phyloP scores from a whole-genome alignment of 2,113 vertebrate genomes.

The Ranitomeya imitator region DNA sequence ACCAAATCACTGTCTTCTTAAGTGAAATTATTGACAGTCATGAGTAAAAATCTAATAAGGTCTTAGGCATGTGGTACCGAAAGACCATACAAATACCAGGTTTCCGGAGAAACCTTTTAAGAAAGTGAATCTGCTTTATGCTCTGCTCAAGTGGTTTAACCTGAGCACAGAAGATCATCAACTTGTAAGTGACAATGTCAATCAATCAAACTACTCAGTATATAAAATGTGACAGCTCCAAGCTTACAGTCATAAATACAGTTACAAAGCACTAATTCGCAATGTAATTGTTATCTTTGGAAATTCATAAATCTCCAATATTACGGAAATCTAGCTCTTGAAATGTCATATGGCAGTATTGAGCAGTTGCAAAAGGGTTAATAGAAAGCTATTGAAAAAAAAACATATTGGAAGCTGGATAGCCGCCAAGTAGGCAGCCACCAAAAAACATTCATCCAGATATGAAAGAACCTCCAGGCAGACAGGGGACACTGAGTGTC shows the following conservation, averaged over 20 bases:
- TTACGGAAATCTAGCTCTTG: not conserved
- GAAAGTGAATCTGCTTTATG: constrained; percentile 2
- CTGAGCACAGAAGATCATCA: not conserved
- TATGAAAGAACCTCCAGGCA: constrained; percentile 34
- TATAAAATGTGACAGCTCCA: constrained; percentile 25
- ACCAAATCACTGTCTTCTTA: constrained; percentile 16
- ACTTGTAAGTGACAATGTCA: constrained; percentile 19
- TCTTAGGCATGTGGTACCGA: not conserved
- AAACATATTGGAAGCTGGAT: not conserved
- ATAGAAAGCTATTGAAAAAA: not conserved
- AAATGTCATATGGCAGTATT: not conserved
- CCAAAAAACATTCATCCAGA: constrained; percentile 29
- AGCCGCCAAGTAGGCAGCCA: not conserved
- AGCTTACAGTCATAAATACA: not conserved
- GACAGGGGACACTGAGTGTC: constrained; percentile 33
- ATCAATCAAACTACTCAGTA: constrained; percentile 17
- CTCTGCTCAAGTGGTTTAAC: constrained; percentile 25
- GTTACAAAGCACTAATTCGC: not conserved
- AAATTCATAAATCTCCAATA: not conserved
- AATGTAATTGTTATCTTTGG: not conserved
- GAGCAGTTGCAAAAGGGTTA: not conserved
- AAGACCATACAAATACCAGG: not conserved
- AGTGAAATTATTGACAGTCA: constrained; percentile 2
- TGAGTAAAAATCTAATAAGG: constrained; percentile 24
- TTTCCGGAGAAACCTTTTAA: constrained; percentile 16